These are phyloP conservation scores for Erannis defoliaria DNA, from an alignment of 2,888 invertebrate species.

Conservation along the genomic window DNA sequence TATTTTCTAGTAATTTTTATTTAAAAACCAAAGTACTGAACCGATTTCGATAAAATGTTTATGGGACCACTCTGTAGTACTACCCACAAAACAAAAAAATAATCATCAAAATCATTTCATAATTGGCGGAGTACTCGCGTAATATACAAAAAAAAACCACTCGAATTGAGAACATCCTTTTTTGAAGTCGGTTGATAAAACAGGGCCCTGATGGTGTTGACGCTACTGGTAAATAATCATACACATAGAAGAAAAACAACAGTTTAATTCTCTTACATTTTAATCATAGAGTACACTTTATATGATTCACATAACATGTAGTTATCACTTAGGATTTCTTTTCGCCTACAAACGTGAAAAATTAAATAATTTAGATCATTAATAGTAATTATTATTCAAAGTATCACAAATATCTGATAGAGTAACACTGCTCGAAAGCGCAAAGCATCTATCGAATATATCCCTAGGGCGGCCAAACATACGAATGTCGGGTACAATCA, in stretches of 20 bases:
- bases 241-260: slow-evolving; percentile 58
- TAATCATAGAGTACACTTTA: slow-evolving; percentile 79
- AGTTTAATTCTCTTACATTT: slow-evolving; percentile 75
- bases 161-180: too few relatives aligned
- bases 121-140: too few relatives aligned
- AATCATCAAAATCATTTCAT: too few relatives aligned
- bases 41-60: too few relatives aligned
- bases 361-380: slow-evolving; percentile 86
- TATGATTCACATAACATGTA: slow-evolving; percentile 74
- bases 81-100: too few relatives aligned
- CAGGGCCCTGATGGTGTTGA: too few relatives aligned
- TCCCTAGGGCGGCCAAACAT: slow-evolving; percentile 52
- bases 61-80: too few relatives aligned
- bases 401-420: slow-evolving; percentile 85
- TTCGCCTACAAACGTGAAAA: slow-evolving; percentile 84
- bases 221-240: too few relatives aligned
- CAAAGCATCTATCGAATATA: slow-evolving; percentile 75
- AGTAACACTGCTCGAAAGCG: slow-evolving; percentile 80
- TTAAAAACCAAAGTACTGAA: too few relatives aligned
- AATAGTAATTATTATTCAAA: slow-evolving; percentile 84
- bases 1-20: too few relatives aligned
- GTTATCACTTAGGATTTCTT: slow-evolving; percentile 73
- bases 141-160: too few relatives aligned
- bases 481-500: slow-evolving; percentile 45
- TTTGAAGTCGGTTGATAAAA: too few relatives aligned